phyloP scores from a whole-genome alignment of 2,797 vertebrate genomes.

The Hyperoplus lanceolatus region DNA sequence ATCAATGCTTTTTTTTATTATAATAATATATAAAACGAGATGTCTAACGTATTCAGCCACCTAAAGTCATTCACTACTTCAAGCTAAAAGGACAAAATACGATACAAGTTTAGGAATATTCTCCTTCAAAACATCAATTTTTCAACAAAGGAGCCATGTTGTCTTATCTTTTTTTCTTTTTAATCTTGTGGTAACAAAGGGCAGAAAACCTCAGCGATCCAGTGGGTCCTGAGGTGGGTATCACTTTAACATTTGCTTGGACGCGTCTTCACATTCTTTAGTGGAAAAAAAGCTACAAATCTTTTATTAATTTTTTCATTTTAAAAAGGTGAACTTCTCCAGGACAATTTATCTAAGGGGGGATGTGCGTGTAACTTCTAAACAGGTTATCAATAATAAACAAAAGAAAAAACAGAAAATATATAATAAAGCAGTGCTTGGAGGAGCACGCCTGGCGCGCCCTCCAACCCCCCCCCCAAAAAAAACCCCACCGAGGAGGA shows the following conservation, averaged over 20 bases:
- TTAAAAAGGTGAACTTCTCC: slow-evolving; percentile 81
- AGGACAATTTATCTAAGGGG: slow-evolving; percentile 74
- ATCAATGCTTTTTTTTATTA: slow-evolving; percentile 59
- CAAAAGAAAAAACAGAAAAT: slow-evolving; percentile 50
- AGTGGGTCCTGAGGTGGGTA: slow-evolving; percentile 80
- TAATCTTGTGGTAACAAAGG: slow-evolving; percentile 62
- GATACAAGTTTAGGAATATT: slow-evolving; percentile 80
- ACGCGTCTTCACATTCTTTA: slow-evolving; percentile 82
- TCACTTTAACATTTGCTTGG: slow-evolving; percentile 68
- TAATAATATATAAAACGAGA: slow-evolving; percentile 78
- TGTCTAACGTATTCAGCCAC: slow-evolving; percentile 81
- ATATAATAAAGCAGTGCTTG: slow-evolving; percentile 85
- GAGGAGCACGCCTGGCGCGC: slow-evolving; percentile 73
- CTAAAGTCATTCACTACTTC: slow-evolving; percentile 86
- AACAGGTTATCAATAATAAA: slow-evolving; percentile 75
- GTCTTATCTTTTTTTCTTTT: slow-evolving; percentile 18
- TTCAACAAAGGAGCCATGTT: slow-evolving; percentile 71
- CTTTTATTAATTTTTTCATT: slow-evolving; percentile 38
- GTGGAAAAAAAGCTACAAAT: slow-evolving; percentile 82
- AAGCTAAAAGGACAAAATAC: slow-evolving; percentile 87
- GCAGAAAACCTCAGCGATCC: slow-evolving; percentile 77
- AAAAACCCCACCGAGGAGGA: slow-evolving; percentile 39
- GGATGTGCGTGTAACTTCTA: slow-evolving; percentile 77
- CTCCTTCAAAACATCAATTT: slow-evolving; percentile 80
- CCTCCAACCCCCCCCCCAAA: slow-evolving; percentile 35